These are phyloP conservation scores for Chloroclystis v-ata DNA, from an alignment of 2,888 invertebrate genomes.

Conservation along the genomic window DNA sequence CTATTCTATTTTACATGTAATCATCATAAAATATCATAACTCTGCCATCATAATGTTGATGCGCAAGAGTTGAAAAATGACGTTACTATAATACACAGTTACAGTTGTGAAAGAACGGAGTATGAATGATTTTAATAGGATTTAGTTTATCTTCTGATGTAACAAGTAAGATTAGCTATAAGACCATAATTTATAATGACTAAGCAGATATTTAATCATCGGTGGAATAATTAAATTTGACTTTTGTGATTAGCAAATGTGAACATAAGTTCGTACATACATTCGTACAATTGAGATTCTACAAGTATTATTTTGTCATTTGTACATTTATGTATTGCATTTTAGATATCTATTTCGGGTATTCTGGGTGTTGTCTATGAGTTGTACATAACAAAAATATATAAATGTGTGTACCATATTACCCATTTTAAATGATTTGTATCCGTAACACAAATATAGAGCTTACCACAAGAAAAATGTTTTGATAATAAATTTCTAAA, in stretches of 20 bases:
- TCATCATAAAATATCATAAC: slow-evolving; percentile 1
- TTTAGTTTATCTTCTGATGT: slow-evolving; percentile 4
- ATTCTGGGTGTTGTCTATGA: no score
- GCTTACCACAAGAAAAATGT: no score
- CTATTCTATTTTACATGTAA: background rate
- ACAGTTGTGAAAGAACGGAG: slow-evolving; percentile 8
- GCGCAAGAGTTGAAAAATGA: slow-evolving; percentile 4
- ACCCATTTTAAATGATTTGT: no score
- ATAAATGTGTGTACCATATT: no score
- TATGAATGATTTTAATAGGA: slow-evolving; percentile 5
- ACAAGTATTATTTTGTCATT: no score
- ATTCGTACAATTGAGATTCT: no score
- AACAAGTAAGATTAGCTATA: slow-evolving; percentile 3
- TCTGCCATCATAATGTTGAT: slow-evolving; percentile 2
- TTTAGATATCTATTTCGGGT: no score
- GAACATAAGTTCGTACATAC: background rate
- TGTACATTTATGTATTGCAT: no score
- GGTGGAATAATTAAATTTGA: background rate
- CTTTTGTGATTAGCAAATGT: background rate
- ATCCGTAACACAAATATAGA: no score
- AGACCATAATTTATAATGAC: background rate
- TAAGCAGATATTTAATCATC: slow-evolving; percentile 3
- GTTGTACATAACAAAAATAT: no score
- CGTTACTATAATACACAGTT: slow-evolving; percentile 3
- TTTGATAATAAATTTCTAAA: no score